A percentile compares a stretch with the other conserved stretches of the same genome.
These are phyloP conservation scores for Probosciger aterrimus DNA, from an alignment of 2,113 vertebrate genomes.

Conservation along the genomic window DNA sequence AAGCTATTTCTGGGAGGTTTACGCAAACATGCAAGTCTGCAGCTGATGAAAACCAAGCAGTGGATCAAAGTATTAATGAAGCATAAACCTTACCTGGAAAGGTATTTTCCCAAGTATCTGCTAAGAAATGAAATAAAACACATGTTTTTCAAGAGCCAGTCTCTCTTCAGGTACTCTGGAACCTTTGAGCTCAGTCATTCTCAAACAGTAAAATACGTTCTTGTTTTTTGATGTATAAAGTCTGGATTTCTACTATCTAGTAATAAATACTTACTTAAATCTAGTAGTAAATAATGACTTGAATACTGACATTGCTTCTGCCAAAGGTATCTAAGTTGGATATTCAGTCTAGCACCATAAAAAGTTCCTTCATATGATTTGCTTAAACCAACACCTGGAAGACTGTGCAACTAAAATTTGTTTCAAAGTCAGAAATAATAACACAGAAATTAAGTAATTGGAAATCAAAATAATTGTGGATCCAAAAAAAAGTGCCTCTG, in stretches of 20 bases:
- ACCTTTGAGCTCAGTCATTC: neutral
- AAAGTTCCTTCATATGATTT: neutral
- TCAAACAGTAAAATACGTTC: neutral
- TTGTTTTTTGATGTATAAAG: neutral
- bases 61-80: neutral
- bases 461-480: neutral
- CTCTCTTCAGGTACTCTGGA: neutral
- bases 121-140: neutral
- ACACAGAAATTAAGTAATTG: neutral
- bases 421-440: neutral
- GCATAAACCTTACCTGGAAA: neutral
- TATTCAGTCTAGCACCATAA: neutral
- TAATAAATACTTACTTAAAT: neutral
- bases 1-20: neutral
- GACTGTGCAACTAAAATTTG: neutral
- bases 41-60: neutral
- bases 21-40: neutral
- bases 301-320: neutral
- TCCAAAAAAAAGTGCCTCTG: neutral
- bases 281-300: neutral
- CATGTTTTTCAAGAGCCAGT: neutral
- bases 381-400: neutral
- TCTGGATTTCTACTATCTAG: neutral
- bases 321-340: neutral
- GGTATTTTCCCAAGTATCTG: neutral